Percentiles rank a stretch among this genome's conserved stretches.
phyloP scores from a whole-genome alignment of 2,888 invertebrate species.

The Ichneumon xanthorius region DNA sequence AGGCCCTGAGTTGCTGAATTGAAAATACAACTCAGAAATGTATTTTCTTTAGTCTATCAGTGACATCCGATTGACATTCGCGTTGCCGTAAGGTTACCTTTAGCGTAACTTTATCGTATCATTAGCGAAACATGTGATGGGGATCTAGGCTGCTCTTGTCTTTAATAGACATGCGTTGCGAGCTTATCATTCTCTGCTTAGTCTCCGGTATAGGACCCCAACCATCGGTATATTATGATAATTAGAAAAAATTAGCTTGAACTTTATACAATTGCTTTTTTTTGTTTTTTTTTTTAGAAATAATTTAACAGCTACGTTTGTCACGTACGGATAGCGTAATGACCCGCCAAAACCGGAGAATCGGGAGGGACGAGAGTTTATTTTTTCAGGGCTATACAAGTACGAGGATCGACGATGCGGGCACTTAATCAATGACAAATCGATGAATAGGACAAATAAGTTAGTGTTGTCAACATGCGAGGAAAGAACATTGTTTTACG shows the following conservation, averaged over 20 bases:
- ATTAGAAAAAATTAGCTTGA: conserved; percentile 71
- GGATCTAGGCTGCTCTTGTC: conserved; percentile 5
- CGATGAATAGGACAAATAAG: conserved; percentile 68
- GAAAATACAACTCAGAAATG: too few species aligned
- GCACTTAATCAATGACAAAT: conserved; percentile 51
- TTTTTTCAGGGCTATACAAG: conserved; percentile 62
- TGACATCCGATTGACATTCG: too few species aligned
- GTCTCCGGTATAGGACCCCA: conserved; percentile 26
- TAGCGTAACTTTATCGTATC: too few species aligned
- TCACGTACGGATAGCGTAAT: conserved; percentile 42
- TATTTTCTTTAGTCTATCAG: too few species aligned
- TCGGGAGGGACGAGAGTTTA: conserved; percentile 3
- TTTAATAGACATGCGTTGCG: conserved; percentile 59
- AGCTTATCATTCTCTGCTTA: conserved; percentile 36
- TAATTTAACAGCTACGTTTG: conserved; percentile 65
- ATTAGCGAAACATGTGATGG: too few species aligned
- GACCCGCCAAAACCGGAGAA: conserved; percentile 42
- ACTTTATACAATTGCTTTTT: conserved; percentile 69
- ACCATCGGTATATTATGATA: conserved; percentile 54
- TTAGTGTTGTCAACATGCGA: conserved; percentile 62
- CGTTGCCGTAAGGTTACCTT: too few species aligned
- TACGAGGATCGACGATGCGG: conserved; percentile 55
- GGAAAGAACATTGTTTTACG: conserved; percentile 47
- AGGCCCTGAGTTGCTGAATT: too few species aligned
- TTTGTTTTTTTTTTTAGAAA: conserved; percentile 53